Conservation (phyloP, 2,888 invertebrate species). For the Leptothorax acervorum region DNA sequence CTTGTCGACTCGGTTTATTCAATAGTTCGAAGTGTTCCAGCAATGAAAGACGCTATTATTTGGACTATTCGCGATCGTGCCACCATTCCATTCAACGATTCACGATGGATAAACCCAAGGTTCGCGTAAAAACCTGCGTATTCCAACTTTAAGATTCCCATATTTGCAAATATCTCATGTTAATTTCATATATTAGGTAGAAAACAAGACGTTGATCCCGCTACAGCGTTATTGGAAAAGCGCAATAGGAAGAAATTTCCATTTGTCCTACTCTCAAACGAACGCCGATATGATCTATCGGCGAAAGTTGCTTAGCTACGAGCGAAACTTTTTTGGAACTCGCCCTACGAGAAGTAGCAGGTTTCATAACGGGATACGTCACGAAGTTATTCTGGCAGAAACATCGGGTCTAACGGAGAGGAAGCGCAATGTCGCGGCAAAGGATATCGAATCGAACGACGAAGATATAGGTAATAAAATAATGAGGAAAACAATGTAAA, state of each 20-base stretch:
- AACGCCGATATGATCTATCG: neutral
- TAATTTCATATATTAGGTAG: neutral
- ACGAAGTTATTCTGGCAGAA: neutral
- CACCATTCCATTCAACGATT: neutral
- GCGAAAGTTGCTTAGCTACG: conserved; percentile 62
- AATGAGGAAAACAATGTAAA: neutral
- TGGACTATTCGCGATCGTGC: neutral
- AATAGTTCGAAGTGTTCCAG: conserved; percentile 10
- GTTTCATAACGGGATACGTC: neutral
- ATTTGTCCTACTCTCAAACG: neutral
- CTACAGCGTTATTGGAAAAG: conserved; percentile 2
- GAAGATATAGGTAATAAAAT: conserved; percentile 21
- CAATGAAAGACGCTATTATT: neutral
- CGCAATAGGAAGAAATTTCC: neutral
- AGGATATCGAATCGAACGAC: neutral
- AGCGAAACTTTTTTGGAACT: neutral
- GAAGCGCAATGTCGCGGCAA: conserved; percentile 4
- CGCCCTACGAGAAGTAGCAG: neutral
- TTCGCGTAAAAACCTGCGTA: neutral
- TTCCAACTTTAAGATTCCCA: neutral
- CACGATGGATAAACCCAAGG: neutral
- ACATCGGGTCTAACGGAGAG: neutral
- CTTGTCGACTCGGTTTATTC: neutral
- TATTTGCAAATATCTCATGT: neutral
- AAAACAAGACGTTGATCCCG: neutral